Conservation (phyloP, 2,113 vertebrate genomes). For the Anser brachyrhynchus region DNA sequence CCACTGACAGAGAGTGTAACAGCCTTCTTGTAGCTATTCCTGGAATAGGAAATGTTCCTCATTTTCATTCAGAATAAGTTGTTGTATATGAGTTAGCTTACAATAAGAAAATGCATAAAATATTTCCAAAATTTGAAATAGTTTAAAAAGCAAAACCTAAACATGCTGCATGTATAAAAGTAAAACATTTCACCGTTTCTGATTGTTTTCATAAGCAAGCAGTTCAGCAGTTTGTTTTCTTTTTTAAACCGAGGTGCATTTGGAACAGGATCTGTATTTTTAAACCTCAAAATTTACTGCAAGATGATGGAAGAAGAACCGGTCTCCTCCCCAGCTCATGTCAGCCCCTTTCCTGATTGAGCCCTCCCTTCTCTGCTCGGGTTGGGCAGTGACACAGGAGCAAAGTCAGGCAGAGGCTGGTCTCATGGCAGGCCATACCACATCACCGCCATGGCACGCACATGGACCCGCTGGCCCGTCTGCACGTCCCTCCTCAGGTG, state of each 20-base stretch:
- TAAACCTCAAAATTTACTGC: neutral
- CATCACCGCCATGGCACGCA: neutral
- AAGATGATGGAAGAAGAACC: neutral
- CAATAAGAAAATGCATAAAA: neutral
- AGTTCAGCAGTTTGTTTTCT: neutral
- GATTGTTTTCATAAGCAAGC: neutral
- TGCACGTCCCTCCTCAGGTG: neutral
- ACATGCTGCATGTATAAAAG: neutral
- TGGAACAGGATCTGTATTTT: neutral
- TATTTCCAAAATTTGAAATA: neutral
- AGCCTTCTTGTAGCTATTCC: neutral
- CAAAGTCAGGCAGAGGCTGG: neutral
- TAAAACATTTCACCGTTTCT: neutral
- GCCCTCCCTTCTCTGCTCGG: accelerated
- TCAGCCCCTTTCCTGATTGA: neutral
- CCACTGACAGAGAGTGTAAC: neutral
- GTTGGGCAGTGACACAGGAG: neutral
- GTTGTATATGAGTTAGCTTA: neutral
- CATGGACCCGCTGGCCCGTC: accelerated
- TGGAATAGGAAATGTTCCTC: neutral
- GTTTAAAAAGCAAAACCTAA: neutral
- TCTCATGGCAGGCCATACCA: neutral
- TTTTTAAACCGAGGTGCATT: neutral
- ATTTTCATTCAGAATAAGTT: neutral
- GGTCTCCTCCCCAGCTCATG: neutral